Base-by-base conservation (phyloP, 2,888 invertebrate genomes). In the Tachina fera region DNA sequence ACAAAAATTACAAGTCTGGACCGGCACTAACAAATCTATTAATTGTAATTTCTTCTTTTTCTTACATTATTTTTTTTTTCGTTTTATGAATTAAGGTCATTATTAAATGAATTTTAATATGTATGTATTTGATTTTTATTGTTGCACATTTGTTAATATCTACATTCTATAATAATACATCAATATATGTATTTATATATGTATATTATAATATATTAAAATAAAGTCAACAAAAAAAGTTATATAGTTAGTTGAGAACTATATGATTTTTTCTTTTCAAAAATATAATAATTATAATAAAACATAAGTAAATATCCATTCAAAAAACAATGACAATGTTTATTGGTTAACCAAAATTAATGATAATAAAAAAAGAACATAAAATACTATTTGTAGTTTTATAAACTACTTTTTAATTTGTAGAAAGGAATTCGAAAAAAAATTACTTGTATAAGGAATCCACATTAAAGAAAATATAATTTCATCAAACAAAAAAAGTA, bases 121-220 rank as follows among this genome's bases (percentile, higher is more conserved):
- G 47, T 67, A 75, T 86, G 47, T 67, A 75, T 86, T 86, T 86
- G 86, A 86, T 86, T 86, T 86, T 86, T 86, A 86, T 86, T 86
- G 83, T 86, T 86, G 86, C 86, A 86, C 86, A 86, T 86, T 86
- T 86, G 86, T 86, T 83, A 86, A 86, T 86, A 86, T 86, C 86
- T 86, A 86, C 83, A 86, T 68, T 86, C 83, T 86, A 86, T 86
- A 83, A 86, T 86, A 86, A 86, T 86, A 86, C 86, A 86, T 86
- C 86, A 63, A 83, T 86, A 79, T 67, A 71, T 79, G 43, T 65
- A 56, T 79, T 45, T 77, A 47, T 79, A 53, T 63, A 56, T 70
- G 14, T 53, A 45, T 71, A 53, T 60, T 53, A 43, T 61, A 51
- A 85, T 70, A 79, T 83, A 79, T 83, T 53, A 22, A 79, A 83